These are phyloP conservation scores for Drosophila rhopaloa DNA, from an alignment of 1,140 invertebrate species.

Conservation along the genomic window DNA sequence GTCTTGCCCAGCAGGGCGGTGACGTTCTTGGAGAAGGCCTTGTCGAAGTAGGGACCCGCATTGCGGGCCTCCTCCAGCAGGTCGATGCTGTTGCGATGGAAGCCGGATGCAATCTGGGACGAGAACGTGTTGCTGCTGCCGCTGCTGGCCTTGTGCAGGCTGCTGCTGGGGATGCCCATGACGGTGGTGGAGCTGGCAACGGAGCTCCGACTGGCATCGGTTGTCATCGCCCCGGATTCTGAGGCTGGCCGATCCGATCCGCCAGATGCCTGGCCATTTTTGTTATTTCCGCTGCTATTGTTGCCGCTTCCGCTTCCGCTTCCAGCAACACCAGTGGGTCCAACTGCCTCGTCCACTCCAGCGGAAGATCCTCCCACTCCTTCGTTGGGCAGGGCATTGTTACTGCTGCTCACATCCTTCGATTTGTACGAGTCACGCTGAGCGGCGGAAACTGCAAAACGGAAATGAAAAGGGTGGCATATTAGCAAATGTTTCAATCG, in stretches of 20 bases:
- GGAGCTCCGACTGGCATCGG: conserved; percentile 41
- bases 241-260: conserved; percentile 11
- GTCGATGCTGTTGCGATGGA: conserved; percentile 80
- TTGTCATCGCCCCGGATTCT: conserved; percentile 50
- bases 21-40: conserved; percentile 85
- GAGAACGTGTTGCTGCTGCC: conserved; percentile 48
- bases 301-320: conserved; percentile 72
- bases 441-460: conserved; percentile 65
- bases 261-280: conserved; percentile 50
- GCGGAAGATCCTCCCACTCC: conserved; percentile 31
- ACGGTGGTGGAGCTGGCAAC: conserved; percentile 33
- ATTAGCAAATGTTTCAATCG: background rate
- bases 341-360: conserved; percentile 23
- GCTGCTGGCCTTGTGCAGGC: conserved; percentile 61
- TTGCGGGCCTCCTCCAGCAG: conserved; percentile 73
- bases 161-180: conserved; percentile 64
- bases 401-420: conserved; percentile 75
- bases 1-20: conserved; percentile 93
- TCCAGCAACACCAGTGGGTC: conserved; percentile 56
- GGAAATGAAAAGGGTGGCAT: background rate
- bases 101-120: conserved; percentile 49
- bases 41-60: conserved; percentile 83
- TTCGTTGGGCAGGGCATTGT: conserved; percentile 67
- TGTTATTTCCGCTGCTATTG: conserved; percentile 58
- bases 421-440: conserved; percentile 78